Evolutionary conservation across 2,888 invertebrate genomes (phyloP).

Genomic region (Agonum fuliginosum): DNA sequence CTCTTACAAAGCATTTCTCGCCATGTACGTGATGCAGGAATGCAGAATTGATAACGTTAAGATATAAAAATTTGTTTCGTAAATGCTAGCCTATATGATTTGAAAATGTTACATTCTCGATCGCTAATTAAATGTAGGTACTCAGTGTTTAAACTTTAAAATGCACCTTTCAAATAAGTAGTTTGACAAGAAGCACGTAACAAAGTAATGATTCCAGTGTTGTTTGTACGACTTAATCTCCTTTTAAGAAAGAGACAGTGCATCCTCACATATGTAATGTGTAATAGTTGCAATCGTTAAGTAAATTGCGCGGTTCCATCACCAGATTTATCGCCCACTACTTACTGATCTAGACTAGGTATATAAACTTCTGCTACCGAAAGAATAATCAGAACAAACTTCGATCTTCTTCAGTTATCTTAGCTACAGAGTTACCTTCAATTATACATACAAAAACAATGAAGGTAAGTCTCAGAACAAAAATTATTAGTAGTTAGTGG

Average conservation of each 20-base stretch:
- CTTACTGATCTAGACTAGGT: slow-evolving; percentile 53
- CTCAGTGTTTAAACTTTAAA: too few relatives aligned
- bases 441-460: slow-evolving; percentile 3
- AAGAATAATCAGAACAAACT: slow-evolving; percentile 45
- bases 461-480: slow-evolving; percentile 22
- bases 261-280: slow-evolving; percentile 40
- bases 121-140: too few relatives aligned
- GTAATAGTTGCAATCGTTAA: slow-evolving; percentile 39
- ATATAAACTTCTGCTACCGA: slow-evolving; percentile 52
- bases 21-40: too few relatives aligned
- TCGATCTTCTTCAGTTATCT: slow-evolving; percentile 44
- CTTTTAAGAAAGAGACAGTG: slow-evolving; percentile 53
- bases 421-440: background rate
- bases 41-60: too few relatives aligned
- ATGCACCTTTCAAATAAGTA: too few relatives aligned
- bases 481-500: background rate
- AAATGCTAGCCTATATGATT: too few relatives aligned
- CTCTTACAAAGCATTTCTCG: too few relatives aligned
- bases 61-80: too few relatives aligned
- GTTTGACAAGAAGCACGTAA: slow-evolving; percentile 27
- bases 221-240: slow-evolving; percentile 40
- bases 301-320: slow-evolving; percentile 39
- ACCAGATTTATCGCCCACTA: slow-evolving; percentile 57
- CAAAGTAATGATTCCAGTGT: slow-evolving; percentile 31
- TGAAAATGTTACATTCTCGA: too few relatives aligned